phyloP scores from a whole-genome alignment of 1,140 invertebrate species.

The Meloidogyne exigua region DNA sequence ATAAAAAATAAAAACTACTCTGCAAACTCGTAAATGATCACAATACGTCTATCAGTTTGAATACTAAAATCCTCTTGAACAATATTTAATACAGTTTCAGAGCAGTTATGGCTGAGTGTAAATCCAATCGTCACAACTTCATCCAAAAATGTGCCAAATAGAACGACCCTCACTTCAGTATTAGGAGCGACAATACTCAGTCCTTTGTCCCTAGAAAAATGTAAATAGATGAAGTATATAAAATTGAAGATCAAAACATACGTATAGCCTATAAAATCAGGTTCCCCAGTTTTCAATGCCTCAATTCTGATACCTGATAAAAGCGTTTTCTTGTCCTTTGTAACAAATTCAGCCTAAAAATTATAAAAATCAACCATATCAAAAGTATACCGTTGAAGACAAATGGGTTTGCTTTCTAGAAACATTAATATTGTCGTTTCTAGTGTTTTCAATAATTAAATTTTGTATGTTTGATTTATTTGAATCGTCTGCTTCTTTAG shows the following conservation, averaged over 20 bases:
- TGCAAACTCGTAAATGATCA: slow-evolving; percentile 44
- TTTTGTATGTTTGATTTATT: neutral
- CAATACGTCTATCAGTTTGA: slow-evolving; percentile 53
- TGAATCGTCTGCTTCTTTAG: neutral
- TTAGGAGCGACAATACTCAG: slow-evolving; percentile 52
- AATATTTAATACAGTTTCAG: slow-evolving; percentile 40
- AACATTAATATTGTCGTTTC: neutral
- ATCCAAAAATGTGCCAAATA: slow-evolving; percentile 54
- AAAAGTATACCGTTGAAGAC: neutral
- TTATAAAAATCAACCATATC: neutral
- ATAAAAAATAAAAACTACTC: slow-evolving; percentile 19
- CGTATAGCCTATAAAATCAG: slow-evolving; percentile 56
- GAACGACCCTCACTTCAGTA: slow-evolving; percentile 43
- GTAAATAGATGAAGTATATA: slow-evolving; percentile 13
- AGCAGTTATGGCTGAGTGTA: slow-evolving; percentile 49
- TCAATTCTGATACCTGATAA: slow-evolving; percentile 52
- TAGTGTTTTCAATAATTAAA: neutral
- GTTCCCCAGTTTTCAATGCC: slow-evolving; percentile 48
- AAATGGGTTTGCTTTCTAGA: neutral
- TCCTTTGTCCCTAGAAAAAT: slow-evolving; percentile 47
- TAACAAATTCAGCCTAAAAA: slow-evolving; percentile 45
- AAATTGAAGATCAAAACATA: slow-evolving; percentile 14
- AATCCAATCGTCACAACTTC: slow-evolving; percentile 52
- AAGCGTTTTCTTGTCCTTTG: slow-evolving; percentile 50
- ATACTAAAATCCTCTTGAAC: slow-evolving; percentile 51